phyloP scores from a whole-genome alignment of 2,113 vertebrate species.

The Oncorhynchus nerka region DNA sequence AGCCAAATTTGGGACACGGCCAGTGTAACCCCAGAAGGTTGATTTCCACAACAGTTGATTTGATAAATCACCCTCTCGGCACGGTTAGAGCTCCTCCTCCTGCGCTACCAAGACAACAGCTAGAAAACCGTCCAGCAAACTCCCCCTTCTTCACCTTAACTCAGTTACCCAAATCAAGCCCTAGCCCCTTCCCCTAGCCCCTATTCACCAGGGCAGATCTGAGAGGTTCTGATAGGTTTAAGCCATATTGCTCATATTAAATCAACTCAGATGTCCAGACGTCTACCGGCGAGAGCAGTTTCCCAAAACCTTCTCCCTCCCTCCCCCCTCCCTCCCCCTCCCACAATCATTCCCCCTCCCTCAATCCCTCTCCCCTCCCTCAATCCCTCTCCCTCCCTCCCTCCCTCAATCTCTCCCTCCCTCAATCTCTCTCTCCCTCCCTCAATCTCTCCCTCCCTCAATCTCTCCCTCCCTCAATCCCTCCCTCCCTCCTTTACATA shows the following conservation, averaged over 20 bases:
- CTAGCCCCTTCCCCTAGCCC: too few relatives aligned
- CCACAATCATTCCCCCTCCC: too few relatives aligned
- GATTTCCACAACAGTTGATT: not conserved
- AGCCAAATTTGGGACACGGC: not conserved
- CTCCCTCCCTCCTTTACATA: conserved; percentile 1
- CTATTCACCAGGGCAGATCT: not conserved
- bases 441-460: too few relatives aligned
- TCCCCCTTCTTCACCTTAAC: not conserved
- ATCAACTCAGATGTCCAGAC: not conserved
- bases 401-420: too few relatives aligned
- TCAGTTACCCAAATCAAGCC: too few relatives aligned
- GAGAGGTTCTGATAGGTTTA: too few relatives aligned
- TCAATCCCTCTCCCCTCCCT: too few relatives aligned
- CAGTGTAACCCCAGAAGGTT: not conserved
- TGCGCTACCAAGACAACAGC: not conserved
- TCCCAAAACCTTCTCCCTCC: not conserved
- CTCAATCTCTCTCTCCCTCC: too few relatives aligned
- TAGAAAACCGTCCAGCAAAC: not conserved
- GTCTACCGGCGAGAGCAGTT: not conserved
- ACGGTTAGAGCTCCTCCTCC: not conserved
- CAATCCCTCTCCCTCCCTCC: too few relatives aligned
- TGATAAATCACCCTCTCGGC: not conserved
- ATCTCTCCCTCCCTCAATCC: too few relatives aligned
- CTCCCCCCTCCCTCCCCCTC: too few relatives aligned
- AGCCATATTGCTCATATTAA: not conserved